Evolutionary conservation across 1,140 invertebrate genomes (phyloP).

Genomic region (Zaprionus gabonicus): DNA sequence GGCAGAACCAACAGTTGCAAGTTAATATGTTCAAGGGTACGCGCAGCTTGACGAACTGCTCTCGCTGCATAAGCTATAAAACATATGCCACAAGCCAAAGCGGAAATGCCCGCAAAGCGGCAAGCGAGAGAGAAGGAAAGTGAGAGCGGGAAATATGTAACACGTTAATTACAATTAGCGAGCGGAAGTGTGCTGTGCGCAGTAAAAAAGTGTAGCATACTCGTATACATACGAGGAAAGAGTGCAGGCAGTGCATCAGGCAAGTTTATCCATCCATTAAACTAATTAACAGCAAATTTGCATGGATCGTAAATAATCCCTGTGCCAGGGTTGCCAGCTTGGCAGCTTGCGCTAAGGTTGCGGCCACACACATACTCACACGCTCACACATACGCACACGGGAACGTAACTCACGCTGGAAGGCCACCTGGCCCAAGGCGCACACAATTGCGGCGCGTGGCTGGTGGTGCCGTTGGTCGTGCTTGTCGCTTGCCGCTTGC

Average conservation of each 20-base stretch:
- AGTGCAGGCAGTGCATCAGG: constrained; percentile 68
- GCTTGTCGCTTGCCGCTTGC: not conserved
- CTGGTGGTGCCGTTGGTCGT: not conserved
- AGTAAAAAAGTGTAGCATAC: constrained; percentile 38
- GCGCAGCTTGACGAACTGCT: not conserved
- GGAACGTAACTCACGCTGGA: not conserved
- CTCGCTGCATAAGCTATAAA: constrained; percentile 6
- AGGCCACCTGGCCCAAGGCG: constrained; percentile 56
- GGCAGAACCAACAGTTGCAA: not conserved
- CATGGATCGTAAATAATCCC: constrained; percentile 82
- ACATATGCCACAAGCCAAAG: constrained; percentile 38
- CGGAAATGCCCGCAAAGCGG: constrained; percentile 37
- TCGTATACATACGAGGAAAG: constrained; percentile 21
- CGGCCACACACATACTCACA: constrained; percentile 30
- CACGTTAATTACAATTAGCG: constrained; percentile 81
- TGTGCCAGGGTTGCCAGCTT: constrained; percentile 49
- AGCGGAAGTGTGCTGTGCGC: constrained; percentile 65
- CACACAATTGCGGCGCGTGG: constrained; percentile 57
- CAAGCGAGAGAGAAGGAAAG: constrained; percentile 5
- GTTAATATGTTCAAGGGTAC: not conserved
- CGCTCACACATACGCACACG: constrained; percentile 26
- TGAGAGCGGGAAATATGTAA: constrained; percentile 63
- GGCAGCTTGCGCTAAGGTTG: constrained; percentile 48
- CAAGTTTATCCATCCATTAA: constrained; percentile 82
- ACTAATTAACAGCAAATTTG: constrained; percentile 83